phyloP scores from a whole-genome alignment of 1,140 invertebrate genomes.

The Pinna nobilis region DNA sequence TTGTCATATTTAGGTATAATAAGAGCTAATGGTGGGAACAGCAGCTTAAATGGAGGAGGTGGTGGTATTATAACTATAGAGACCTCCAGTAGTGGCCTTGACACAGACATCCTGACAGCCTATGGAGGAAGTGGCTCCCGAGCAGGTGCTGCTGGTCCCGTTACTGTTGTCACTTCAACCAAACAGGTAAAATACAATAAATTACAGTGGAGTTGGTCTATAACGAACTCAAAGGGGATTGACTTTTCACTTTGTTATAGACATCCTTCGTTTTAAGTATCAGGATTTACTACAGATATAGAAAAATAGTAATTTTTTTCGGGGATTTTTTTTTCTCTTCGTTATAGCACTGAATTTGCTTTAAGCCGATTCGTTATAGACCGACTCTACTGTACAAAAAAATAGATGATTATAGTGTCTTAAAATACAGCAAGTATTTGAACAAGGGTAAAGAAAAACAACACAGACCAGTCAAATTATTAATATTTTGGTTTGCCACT shows the following conservation, averaged over 20 bases:
- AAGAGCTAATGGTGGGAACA: conserved; percentile 20
- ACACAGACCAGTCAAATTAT: no score
- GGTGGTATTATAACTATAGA: conserved; percentile 55
- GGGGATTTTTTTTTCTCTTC: no score
- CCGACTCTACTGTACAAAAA: no score
- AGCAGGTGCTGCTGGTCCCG: conserved; percentile 48
- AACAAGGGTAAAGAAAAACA: no score
- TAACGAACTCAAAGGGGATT: background rate
- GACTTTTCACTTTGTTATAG: background rate
- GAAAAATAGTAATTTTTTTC: background rate
- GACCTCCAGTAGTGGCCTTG: conserved; percentile 46
- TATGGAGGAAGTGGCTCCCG: conserved; percentile 45
- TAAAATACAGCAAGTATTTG: no score
- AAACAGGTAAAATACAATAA: background rate
- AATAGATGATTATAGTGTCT: no score
- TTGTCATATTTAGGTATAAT: conserved; percentile 9
- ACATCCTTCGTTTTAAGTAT: background rate
- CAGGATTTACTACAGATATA: background rate
- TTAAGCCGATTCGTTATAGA: no score
- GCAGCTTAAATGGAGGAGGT: conserved; percentile 47
- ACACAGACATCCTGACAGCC: conserved; percentile 40
- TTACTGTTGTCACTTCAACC: conserved; percentile 41
- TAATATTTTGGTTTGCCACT: no score
- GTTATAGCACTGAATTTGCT: no score
- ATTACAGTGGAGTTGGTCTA: background rate